Conservation (phyloP, 2,888 invertebrate genomes). For the Prostheceraeus crozeri region DNA sequence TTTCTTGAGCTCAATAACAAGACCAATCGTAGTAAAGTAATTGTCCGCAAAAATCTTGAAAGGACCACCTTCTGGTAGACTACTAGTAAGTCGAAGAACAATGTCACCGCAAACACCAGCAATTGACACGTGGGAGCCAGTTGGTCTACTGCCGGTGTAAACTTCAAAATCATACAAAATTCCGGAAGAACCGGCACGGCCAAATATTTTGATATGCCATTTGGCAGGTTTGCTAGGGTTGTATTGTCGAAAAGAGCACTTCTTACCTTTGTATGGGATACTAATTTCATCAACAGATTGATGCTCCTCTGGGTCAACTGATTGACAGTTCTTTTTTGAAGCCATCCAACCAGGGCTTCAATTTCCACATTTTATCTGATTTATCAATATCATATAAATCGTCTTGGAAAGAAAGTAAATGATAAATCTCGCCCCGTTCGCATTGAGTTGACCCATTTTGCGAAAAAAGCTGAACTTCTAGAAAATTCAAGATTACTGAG, state of each 20-base stretch:
- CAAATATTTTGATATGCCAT: slow-evolving; percentile 40
- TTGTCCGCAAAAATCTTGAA: slow-evolving; percentile 28
- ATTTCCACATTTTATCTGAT: slow-evolving; percentile 27
- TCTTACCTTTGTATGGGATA: slow-evolving; percentile 38
- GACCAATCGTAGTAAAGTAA: slow-evolving; percentile 4
- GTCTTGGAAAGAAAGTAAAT: too few relatives aligned
- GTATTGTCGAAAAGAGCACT: slow-evolving; percentile 15
- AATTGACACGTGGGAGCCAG: too few relatives aligned
- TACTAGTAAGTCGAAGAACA: neutral
- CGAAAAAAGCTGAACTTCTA: too few relatives aligned
- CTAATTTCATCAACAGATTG: slow-evolving; percentile 40
- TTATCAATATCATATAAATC: too few relatives aligned
- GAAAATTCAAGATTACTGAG: too few relatives aligned
- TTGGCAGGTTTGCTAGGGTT: slow-evolving; percentile 38
- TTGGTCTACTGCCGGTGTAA: too few relatives aligned
- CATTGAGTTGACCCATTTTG: too few relatives aligned
- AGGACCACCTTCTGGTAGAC: slow-evolving; percentile 18
- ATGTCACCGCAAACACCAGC: slow-evolving; percentile 21
- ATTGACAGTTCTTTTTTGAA: slow-evolving; percentile 35
- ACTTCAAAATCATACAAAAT: slow-evolving; percentile 39
- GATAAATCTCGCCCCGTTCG: too few relatives aligned
- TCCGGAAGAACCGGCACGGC: slow-evolving; percentile 33
- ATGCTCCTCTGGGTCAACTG: slow-evolving; percentile 36
- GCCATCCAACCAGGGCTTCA: slow-evolving; percentile 37
- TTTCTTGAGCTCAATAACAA: neutral